phyloP scores from a whole-genome alignment of 2,888 invertebrate species.

The Harmothoe impar region DNA sequence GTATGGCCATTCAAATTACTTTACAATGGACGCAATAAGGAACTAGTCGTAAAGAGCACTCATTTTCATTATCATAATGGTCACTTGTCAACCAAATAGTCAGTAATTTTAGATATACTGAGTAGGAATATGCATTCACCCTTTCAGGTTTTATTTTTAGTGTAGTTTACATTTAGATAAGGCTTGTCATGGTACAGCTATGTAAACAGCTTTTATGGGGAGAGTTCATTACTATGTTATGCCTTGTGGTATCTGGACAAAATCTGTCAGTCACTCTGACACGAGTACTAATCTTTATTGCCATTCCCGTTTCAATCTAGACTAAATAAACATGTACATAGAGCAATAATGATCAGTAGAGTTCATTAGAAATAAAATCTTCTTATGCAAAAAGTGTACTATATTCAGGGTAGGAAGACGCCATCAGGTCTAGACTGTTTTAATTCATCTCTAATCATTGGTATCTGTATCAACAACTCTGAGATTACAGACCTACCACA shows the following conservation, averaged over 20 bases:
- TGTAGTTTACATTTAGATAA: neutral
- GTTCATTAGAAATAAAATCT: too few species aligned
- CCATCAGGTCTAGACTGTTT: too few species aligned
- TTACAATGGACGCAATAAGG: neutral
- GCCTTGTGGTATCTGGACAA: neutral
- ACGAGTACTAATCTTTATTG: conserved; percentile 10
- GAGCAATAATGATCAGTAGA: too few species aligned
- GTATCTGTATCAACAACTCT: too few species aligned
- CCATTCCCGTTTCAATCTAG: neutral
- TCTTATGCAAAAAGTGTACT: too few species aligned
- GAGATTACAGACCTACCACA: too few species aligned
- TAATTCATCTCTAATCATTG: too few species aligned
- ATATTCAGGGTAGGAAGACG: too few species aligned
- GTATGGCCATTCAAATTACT: conserved; percentile 9
- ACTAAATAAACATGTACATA: neutral
- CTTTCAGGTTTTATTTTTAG: neutral
- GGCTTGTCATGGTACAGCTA: neutral
- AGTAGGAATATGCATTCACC: neutral
- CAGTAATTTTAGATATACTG: neutral
- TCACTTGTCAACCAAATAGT: neutral
- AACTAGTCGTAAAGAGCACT: neutral
- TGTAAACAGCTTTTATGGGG: neutral
- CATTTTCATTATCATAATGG: conserved; percentile 31
- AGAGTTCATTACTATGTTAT: conserved; percentile 11
- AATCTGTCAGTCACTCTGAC: neutral